Evolutionary conservation across 2,113 vertebrate genomes (phyloP).

Genomic region (Protobothrops flavoviridis): DNA sequence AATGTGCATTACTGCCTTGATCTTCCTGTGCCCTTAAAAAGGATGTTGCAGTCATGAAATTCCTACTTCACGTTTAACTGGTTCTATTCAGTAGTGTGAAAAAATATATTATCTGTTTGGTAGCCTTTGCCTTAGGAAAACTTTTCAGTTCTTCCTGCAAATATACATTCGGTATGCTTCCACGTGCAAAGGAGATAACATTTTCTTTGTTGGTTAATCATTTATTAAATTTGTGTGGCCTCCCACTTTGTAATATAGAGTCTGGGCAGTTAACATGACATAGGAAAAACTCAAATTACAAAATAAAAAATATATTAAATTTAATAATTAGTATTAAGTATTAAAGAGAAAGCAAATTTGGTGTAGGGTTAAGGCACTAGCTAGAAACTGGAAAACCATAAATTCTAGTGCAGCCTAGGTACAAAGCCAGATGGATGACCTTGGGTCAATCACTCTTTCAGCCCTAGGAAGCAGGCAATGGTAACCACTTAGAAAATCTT

Average conservation of each 20-base stretch:
- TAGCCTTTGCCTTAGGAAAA: neutral
- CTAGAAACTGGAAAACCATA: neutral
- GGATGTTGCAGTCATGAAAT: neutral
- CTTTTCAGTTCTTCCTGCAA: neutral
- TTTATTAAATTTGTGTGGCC: neutral
- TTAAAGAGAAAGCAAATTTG: neutral
- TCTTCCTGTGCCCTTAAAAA: neutral
- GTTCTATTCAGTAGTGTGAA: neutral
- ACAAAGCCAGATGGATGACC: neutral
- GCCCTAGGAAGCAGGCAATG: neutral
- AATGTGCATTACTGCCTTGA: neutral
- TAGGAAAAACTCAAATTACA: neutral
- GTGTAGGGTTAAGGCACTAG: neutral
- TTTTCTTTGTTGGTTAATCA: neutral
- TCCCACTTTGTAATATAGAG: neutral
- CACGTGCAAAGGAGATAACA: neutral
- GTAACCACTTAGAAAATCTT: neutral
- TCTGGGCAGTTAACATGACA: neutral
- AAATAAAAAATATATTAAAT: neutral
- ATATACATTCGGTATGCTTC: neutral
- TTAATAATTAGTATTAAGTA: neutral
- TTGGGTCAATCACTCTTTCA: neutral
- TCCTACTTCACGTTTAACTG: neutral
- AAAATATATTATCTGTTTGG: neutral
- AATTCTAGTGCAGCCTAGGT: neutral